phyloP scores from a whole-genome alignment of 2,797 vertebrate species.

The Rachycentron canadum region DNA sequence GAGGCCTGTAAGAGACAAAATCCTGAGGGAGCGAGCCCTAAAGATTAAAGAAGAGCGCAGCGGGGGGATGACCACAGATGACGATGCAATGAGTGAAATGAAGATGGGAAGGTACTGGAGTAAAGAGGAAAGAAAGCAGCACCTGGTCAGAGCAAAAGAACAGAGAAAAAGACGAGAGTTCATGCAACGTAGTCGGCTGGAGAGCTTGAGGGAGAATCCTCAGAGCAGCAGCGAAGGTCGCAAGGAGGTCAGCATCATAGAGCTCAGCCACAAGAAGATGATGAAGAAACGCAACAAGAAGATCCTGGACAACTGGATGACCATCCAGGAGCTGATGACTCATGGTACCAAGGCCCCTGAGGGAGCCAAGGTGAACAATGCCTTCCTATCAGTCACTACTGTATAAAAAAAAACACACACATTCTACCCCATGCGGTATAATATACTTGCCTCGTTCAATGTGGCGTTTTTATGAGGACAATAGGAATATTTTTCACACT shows the following conservation, averaged over 20 bases:
- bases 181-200: conserved; percentile 96
- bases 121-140: conserved; percentile 96
- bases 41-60: conserved; percentile 98
- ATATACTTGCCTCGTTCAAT: conserved; percentile 99
- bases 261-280: conserved; percentile 99
- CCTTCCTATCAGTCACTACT: conserved; percentile 98
- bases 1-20: conserved; percentile 94
- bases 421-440: conserved; percentile 94
- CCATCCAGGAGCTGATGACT: conserved; percentile 99
- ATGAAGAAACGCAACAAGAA: conserved; percentile 99
- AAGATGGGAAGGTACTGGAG: conserved; percentile 99
- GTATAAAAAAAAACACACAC: conserved; percentile 85
- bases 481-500: conserved; percentile 93
- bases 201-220: conserved; percentile 93
- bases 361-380: conserved; percentile 93
- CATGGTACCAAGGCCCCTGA: conserved; percentile 96
- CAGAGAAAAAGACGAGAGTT: conserved; percentile 93
- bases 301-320: conserved; percentile 99
- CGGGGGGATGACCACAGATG: conserved; percentile 95
- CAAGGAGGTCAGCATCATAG: conserved; percentile 94
- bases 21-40: conserved; percentile 95
- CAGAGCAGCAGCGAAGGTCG: conserved; percentile 92
- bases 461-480: conserved; percentile 96
- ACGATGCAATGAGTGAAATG: conserved; percentile 97
- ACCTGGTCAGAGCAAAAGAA: conserved; percentile 94